Evolutionary conservation across 2,888 invertebrate genomes (phyloP).

Genomic region (Patella pellucida): DNA sequence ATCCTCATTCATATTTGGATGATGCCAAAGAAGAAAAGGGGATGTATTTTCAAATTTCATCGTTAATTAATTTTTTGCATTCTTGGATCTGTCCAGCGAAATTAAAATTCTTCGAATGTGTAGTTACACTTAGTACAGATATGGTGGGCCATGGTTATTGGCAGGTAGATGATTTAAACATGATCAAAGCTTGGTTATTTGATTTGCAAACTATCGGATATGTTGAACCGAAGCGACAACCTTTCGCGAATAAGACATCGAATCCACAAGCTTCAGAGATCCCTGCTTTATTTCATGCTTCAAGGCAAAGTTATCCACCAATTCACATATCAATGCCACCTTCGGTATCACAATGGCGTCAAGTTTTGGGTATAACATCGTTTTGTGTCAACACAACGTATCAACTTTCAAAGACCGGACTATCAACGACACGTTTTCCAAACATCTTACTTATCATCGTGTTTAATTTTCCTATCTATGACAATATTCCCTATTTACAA

Average conservation of each 20-base stretch:
- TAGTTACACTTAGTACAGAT: conserved; percentile 31
- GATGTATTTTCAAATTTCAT: conserved; percentile 41
- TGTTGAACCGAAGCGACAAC: conserved; percentile 4
- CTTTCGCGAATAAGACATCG: no score
- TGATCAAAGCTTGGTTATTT: conserved; percentile 17
- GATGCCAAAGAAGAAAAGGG: conserved; percentile 49
- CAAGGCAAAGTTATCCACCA: background rate
- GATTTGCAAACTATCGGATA: conserved; percentile 21
- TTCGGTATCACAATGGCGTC: background rate
- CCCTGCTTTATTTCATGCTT: background rate
- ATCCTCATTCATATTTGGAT: conserved; percentile 41
- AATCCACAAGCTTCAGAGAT: background rate
- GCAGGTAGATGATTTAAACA: conserved; percentile 28
- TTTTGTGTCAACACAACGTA: background rate
- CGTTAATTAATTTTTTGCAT: conserved; percentile 36
- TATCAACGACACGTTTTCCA: background rate
- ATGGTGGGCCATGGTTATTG: conserved; percentile 36
- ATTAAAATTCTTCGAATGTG: conserved; percentile 39
- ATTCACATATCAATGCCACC: background rate
- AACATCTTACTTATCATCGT: conserved; percentile 13
- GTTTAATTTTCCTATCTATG: conserved; percentile 13
- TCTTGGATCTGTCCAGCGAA: conserved; percentile 41
- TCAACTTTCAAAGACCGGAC: background rate
- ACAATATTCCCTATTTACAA: conserved; percentile 11
- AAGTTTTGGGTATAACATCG: conserved; percentile 13